Percentiles rank a stretch among this genome's conserved stretches.
Evolutionary conservation across 2,797 vertebrate genomes (phyloP).

Genomic region (Eupleurogrammus muticus): DNA sequence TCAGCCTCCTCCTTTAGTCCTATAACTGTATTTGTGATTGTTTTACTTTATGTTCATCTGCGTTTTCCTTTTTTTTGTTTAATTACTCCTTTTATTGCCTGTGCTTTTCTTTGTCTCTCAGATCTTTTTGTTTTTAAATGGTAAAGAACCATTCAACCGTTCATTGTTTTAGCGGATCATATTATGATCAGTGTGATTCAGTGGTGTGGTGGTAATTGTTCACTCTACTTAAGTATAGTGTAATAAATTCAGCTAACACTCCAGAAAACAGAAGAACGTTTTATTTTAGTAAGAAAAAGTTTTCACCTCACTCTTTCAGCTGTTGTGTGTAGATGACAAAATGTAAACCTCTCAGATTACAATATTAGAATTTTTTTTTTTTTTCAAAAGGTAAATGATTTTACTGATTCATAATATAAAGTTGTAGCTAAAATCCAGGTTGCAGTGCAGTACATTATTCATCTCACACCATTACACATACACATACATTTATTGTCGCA

Average conservation of each 20-base stretch:
- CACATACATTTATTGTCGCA: neutral
- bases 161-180: neutral
- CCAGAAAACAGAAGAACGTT: neutral
- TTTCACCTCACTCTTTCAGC: neutral
- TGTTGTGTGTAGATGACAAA: neutral
- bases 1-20: no score
- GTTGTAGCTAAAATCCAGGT: constrained; percentile 7
- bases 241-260: neutral
- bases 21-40: neutral
- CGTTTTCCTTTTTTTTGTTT: no score
- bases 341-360: neutral
- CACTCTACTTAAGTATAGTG: no score
- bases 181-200: constrained; percentile 1
- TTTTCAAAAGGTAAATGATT: neutral
- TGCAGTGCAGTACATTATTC: neutral
- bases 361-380: neutral
- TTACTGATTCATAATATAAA: neutral
- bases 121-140: neutral
- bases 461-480: neutral
- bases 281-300: no score
- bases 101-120: neutral
- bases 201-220: neutral
- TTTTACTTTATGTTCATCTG: neutral
- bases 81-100: neutral
- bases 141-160: neutral